phyloP scores from a whole-genome alignment of 2,888 invertebrate genomes.

The Dasysyrphus tricinctus region DNA sequence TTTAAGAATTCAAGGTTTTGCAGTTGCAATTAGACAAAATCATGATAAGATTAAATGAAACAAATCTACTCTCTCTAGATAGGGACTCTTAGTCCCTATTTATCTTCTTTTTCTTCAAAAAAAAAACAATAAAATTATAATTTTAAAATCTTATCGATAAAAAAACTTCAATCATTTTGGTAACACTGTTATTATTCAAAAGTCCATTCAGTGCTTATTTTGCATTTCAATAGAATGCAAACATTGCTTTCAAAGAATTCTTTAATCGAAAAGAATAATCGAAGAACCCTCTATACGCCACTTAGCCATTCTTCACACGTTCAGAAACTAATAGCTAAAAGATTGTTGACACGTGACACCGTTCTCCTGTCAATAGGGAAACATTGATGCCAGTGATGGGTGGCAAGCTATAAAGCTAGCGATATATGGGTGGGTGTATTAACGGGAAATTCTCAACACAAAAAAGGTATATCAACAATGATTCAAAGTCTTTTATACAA shows the following conservation, averaged over 20 bases:
- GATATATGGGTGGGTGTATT: background rate
- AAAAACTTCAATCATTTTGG: background rate
- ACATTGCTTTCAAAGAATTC: constrained; percentile 5
- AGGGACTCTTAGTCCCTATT: no score
- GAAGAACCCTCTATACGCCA: constrained; percentile 17
- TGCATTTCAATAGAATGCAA: constrained; percentile 1
- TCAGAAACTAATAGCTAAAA: constrained; percentile 42
- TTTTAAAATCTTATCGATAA: background rate
- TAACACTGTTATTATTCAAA: background rate
- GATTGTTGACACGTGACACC: constrained; percentile 50
- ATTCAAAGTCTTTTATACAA: constrained; percentile 34
- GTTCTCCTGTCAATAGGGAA: background rate
- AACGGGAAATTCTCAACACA: constrained; percentile 2
- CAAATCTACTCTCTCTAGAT: no score
- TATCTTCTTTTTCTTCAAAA: no score
- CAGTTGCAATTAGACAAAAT: no score
- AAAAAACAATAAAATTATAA: no score
- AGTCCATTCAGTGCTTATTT: background rate
- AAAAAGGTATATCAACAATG: constrained; percentile 18
- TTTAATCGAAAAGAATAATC: constrained; percentile 51
- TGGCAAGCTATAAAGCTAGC: background rate
- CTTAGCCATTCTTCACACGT: constrained; percentile 63
- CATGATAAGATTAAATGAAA: no score
- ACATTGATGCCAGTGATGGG: background rate
- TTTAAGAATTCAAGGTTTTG: no score